Conservation (phyloP, 1,140 invertebrate species). For the Eubasilissa regina region DNA sequence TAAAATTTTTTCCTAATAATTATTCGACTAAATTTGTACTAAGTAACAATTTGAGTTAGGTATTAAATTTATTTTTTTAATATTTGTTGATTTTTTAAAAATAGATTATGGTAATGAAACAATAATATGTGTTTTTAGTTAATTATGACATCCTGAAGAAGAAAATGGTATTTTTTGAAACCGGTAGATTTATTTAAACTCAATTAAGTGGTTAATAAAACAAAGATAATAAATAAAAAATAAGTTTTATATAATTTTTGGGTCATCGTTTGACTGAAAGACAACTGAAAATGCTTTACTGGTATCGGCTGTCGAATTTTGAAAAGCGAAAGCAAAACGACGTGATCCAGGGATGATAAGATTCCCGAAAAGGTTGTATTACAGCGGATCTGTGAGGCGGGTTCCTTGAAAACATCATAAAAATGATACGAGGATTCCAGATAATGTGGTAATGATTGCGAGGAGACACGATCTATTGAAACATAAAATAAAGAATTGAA, state of each 20-base stretch:
- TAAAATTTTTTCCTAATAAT: too few species aligned
- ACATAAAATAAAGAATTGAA: background rate
- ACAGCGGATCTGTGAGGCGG: background rate
- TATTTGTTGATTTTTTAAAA: too few species aligned
- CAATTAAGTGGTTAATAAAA: too few species aligned
- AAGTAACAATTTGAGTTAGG: too few species aligned
- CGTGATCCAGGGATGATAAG: constrained; percentile 22
- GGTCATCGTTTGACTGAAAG: background rate
- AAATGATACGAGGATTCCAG: constrained; percentile 25
- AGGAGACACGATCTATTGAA: constrained; percentile 4
- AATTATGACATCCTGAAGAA: too few species aligned
- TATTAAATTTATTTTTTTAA: too few species aligned
- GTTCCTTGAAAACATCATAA: constrained; percentile 12
- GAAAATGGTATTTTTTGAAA: too few species aligned
- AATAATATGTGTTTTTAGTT: too few species aligned
- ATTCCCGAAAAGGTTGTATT: background rate
- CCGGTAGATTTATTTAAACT: too few species aligned
- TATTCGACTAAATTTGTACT: too few species aligned
- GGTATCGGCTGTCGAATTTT: background rate
- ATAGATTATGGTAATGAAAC: too few species aligned
- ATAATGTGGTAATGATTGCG: constrained; percentile 25
- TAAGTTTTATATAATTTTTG: background rate
- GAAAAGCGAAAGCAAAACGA: constrained; percentile 9
- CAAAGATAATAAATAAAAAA: too few species aligned
- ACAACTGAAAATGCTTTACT: background rate